Percentiles rank a stretch among this genome's conserved stretches.
phyloP scores from a whole-genome alignment of 2,113 vertebrate species.

The Ochotona curzoniae region DNA sequence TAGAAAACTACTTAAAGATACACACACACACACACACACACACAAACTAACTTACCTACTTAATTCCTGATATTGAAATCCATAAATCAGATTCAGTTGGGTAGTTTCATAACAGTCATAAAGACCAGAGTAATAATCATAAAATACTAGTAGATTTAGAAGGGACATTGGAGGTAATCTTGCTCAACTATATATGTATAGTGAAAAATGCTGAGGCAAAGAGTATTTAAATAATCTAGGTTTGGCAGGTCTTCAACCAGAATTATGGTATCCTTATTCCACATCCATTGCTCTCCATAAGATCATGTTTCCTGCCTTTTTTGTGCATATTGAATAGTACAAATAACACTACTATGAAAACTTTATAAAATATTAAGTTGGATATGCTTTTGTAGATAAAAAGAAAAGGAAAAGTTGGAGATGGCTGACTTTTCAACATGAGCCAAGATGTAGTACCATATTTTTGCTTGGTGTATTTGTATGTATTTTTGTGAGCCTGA shows the following conservation, averaged over 20 bases:
- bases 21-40: neutral
- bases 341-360: neutral
- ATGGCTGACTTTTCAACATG: neutral
- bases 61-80: slow-evolving; percentile 16
- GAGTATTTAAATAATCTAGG: neutral
- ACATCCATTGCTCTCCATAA: neutral
- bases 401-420: neutral
- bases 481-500: neutral
- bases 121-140: neutral
- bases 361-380: neutral
- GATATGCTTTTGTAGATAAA: neutral
- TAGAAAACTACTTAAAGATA: neutral
- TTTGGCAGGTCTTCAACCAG: neutral
- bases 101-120: neutral
- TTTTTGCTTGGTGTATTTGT: neutral
- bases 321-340: neutral
- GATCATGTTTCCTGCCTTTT: neutral
- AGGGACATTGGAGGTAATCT: neutral
- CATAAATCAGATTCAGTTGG: neutral
- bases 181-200: neutral
- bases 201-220: neutral
- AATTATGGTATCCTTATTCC: neutral
- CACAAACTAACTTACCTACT: neutral
- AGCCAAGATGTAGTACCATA: neutral
- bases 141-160: neutral